Conservation (phyloP, 2,113 vertebrate species). For the Phalacrocorax carbo region DNA sequence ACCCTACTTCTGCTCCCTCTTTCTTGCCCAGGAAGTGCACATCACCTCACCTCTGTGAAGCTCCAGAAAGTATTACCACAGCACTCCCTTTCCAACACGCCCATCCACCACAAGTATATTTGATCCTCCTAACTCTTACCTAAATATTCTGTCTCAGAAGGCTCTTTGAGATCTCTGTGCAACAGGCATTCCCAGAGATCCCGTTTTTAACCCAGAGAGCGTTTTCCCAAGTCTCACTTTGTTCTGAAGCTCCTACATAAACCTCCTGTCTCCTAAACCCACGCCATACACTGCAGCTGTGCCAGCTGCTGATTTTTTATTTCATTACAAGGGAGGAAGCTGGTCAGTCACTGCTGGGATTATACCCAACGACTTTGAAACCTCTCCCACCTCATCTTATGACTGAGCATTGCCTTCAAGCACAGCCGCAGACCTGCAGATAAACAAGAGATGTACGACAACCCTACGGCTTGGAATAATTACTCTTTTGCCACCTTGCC, state of each 20-base stretch:
- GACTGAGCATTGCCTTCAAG: background rate
- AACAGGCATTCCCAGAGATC: background rate
- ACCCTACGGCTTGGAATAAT: background rate
- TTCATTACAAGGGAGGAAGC: background rate
- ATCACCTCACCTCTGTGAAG: background rate
- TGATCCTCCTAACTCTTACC: background rate
- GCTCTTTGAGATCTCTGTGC: background rate
- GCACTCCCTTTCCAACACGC: background rate
- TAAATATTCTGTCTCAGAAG: background rate
- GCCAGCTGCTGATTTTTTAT: background rate
- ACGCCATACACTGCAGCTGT: no score
- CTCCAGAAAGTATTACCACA: background rate
- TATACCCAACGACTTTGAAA: rapidly evolving
- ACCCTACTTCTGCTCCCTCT: background rate
- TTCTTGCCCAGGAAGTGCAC: no score
- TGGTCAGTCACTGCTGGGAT: background rate
- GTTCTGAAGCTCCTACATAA: background rate
- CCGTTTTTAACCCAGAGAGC: background rate
- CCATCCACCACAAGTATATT: background rate
- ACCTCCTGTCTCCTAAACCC: background rate
- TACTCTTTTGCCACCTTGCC: no score
- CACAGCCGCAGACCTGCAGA: background rate
- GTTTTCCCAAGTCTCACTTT: background rate
- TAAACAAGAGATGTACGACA: rapidly evolving
- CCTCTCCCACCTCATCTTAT: background rate